phyloP scores from a whole-genome alignment of 2,113 vertebrate species.

The Myotis davidii region DNA sequence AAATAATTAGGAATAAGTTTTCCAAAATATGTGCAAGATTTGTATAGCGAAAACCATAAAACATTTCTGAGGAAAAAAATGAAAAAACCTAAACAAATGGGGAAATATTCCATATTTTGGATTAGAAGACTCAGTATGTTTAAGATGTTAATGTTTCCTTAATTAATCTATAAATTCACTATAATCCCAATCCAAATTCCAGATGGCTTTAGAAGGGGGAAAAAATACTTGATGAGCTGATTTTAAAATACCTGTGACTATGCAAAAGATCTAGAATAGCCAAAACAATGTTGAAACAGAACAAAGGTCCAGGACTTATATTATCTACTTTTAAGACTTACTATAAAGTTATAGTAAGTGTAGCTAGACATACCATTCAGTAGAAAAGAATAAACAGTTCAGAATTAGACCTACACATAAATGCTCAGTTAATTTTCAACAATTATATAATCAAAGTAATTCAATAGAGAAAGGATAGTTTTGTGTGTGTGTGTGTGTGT shows the following conservation, averaged over 20 bases:
- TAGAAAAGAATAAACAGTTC: constrained; percentile 1
- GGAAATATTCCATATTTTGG: constrained; percentile 71
- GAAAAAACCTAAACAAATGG: constrained; percentile 68
- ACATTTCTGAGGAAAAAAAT: constrained; percentile 57
- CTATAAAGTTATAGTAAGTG: not conserved
- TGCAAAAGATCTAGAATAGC: constrained; percentile 66
- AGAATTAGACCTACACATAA: not conserved
- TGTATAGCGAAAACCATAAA: constrained; percentile 65
- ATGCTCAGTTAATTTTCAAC: not conserved
- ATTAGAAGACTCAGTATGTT: constrained; percentile 73
- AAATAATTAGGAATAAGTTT: constrained; percentile 72
- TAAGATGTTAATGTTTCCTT: constrained; percentile 73
- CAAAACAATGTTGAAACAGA: constrained; percentile 66
- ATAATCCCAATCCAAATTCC: constrained; percentile 74
- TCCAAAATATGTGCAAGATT: constrained; percentile 67
- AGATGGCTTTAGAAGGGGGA: constrained; percentile 63
- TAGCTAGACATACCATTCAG: not conserved
- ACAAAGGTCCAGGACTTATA: constrained; percentile 14
- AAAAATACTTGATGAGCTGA: constrained; percentile 46
- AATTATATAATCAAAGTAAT: constrained; percentile 5
- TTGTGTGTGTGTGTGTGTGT: not conserved
- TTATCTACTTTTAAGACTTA: constrained; percentile 54
- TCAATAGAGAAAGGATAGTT: not conserved
- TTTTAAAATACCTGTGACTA: constrained; percentile 72
- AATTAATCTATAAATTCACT: constrained; percentile 78